Base-by-base conservation (phyloP, 2,888 invertebrate genomes). In the Notodonta ziczac region DNA sequence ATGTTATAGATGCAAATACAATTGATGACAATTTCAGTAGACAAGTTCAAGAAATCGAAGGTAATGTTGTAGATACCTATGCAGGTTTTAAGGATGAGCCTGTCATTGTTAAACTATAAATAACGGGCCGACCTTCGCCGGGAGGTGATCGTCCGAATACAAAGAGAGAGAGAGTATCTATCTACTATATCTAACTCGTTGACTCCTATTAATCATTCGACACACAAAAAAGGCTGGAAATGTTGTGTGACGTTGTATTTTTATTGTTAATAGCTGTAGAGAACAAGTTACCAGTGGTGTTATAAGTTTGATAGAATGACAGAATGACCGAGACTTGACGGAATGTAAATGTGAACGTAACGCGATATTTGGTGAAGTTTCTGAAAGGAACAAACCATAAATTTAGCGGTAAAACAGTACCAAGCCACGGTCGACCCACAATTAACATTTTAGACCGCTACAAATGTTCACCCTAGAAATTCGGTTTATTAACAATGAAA, bases 101-200 rank as follows among this genome's bases (percentile, higher is more conserved):
- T 69, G 64, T 64, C 68, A 73, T 65, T 73, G 69, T 69, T 65
- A 59, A 53, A 59, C 64, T 72, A 73, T 71, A 73, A 72, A 80
- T 74, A 80, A 77, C 73, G 71, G 71, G 61, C 63, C 77, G 80
- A 80, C 82, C 83, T 82, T 85, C 84, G 70, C 63, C 66, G 62
- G 60, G 76, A 83, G 85, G 83, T 85, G 82, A 86, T 81, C 78
- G 86, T 71, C 84, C 86, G 74, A 71, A 71, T 72, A 85, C 84
- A 84, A 84, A 84, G 56, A 56, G 35, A 32, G 16, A 32, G 16
- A 42, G 24, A 44, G 42, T 24, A 56, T 16, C 44, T 44, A 52
- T 59, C 48, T 24, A 57, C 56, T 58, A 46, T 56, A 60, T 53
- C 58, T 60, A 63, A 53, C 56, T 60, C 56, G 39, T 44, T 24